Conservation (phyloP, 2,888 invertebrate genomes). For the Eristalis tenax region DNA sequence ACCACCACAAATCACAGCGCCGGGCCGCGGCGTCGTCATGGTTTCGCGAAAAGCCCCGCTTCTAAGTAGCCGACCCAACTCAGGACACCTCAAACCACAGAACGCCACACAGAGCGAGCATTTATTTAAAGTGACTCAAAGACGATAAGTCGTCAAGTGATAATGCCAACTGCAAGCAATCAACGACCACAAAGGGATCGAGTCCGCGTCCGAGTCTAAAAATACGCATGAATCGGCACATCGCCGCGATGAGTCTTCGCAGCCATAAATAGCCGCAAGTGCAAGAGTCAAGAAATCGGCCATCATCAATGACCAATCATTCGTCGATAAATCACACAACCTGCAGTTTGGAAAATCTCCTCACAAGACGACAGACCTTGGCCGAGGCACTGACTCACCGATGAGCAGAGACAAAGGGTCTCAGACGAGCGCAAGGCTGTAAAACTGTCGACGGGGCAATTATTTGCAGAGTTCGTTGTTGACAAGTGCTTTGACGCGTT, state of each 20-base stretch:
- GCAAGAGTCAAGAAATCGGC: background rate
- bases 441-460: conserved; percentile 1
- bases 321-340: background rate
- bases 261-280: background rate
- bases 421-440: background rate
- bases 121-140: background rate
- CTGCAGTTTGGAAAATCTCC: background rate
- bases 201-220: background rate
- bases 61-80: too few species aligned
- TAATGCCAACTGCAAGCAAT: background rate
- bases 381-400: background rate
- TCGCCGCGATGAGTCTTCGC: background rate
- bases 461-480: background rate
- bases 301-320: background rate
- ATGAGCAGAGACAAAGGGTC: background rate
- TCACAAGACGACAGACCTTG: background rate
- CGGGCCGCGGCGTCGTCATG: too few species aligned
- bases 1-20: too few species aligned
- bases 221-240: background rate
- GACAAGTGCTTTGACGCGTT: background rate
- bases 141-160: background rate
- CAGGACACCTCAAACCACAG: too few species aligned
- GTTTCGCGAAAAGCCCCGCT: too few species aligned
- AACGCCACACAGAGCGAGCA: background rate
- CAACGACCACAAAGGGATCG: background rate